Evolutionary conservation across 2,113 vertebrate genomes (phyloP).

Genomic region (Typhlomys cinereus): DNA sequence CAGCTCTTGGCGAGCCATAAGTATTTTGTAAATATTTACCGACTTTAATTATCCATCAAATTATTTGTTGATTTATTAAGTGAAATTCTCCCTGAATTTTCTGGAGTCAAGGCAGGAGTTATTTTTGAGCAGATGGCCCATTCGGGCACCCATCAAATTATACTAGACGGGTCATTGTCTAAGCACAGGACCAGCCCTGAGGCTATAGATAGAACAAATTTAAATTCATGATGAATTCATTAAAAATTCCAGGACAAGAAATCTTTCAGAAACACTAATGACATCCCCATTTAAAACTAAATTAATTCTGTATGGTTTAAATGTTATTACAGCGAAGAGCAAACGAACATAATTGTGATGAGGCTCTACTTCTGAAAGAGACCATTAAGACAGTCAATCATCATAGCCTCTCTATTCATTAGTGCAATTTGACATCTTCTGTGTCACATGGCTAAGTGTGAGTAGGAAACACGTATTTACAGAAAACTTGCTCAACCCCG

Average conservation of each 20-base stretch:
- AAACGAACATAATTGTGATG: slow-evolving; percentile 62
- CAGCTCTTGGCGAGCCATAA: background rate
- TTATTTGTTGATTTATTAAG: slow-evolving; percentile 67
- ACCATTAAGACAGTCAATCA: slow-evolving; percentile 58
- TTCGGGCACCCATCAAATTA: slow-evolving; percentile 52
- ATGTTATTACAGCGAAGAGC: slow-evolving; percentile 66
- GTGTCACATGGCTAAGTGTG: background rate
- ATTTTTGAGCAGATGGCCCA: slow-evolving; percentile 57
- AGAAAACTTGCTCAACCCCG: background rate
- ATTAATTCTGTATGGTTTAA: slow-evolving; percentile 77
- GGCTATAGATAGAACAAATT: slow-evolving; percentile 64
- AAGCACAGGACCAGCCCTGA: slow-evolving; percentile 48
- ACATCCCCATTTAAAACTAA: slow-evolving; percentile 69
- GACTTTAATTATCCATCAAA: slow-evolving; percentile 53
- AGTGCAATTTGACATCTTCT: background rate
- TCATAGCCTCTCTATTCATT: background rate
- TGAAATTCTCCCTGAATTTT: slow-evolving; percentile 22
- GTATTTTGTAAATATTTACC: slow-evolving; percentile 64
- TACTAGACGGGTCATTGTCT: slow-evolving; percentile 59
- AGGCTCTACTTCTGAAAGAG: slow-evolving; percentile 41
- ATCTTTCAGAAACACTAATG: slow-evolving; percentile 72
- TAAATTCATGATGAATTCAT: slow-evolving; percentile 65
- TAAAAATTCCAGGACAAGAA: slow-evolving; percentile 58
- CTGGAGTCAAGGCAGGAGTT: background rate
- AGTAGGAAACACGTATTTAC: background rate